These are phyloP conservation scores for Hypotaenidia okinawae DNA, from an alignment of 2,797 vertebrate genomes.

Conservation along the genomic window DNA sequence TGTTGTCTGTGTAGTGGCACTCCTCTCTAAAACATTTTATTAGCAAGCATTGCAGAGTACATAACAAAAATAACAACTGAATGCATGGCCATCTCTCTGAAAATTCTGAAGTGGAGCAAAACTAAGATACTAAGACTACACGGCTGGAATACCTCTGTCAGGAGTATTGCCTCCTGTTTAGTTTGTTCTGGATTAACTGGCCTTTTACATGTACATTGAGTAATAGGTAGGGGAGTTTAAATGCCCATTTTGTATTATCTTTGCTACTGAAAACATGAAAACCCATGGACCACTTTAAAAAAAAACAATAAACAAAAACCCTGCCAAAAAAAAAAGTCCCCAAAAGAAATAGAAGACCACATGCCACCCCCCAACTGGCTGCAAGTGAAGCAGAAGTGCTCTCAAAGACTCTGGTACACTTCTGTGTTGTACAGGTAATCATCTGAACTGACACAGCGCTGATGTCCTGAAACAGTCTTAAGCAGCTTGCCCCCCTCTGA, in stretches of 20 bases:
- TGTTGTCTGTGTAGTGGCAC: background rate
- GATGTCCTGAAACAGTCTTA: background rate
- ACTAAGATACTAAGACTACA: background rate
- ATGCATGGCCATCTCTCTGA: background rate
- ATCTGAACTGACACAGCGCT: background rate
- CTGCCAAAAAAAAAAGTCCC: background rate
- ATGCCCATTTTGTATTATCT: background rate
- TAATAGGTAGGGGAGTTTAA: background rate
- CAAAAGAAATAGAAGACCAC: background rate
- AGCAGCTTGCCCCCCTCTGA: background rate
- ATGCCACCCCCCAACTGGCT: no score
- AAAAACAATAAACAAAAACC: background rate
- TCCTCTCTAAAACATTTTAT: background rate
- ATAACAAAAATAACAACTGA: background rate
- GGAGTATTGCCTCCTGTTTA: background rate
- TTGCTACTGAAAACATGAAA: background rate
- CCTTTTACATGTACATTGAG: background rate
- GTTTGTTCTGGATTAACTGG: background rate
- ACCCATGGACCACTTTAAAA: background rate
- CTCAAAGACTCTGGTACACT: background rate
- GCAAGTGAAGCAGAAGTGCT: background rate
- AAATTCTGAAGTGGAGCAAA: background rate
- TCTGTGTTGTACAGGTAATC: background rate
- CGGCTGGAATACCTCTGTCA: background rate
- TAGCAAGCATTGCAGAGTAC: background rate